Evolutionary conservation across 2,797 vertebrate species (phyloP), one percentile per base, ranked within the genome.

Genomic region (Enteromius treurensis): DNA sequence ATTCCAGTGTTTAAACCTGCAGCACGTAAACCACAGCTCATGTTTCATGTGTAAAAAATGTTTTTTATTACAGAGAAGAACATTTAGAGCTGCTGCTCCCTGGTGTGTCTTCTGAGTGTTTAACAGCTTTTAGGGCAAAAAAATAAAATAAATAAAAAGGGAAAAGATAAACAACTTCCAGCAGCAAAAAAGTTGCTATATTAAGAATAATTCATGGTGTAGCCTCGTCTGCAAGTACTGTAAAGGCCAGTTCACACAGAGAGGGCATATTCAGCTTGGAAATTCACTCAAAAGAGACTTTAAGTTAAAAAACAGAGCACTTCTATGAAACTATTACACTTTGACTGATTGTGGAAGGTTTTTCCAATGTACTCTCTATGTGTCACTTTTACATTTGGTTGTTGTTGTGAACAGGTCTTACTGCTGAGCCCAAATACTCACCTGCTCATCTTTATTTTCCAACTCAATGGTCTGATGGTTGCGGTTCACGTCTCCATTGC

Each of bases 401-500:
- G 10, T 67, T 40, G 21, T 37, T 37, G 77, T 55, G 32, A 69
- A 55, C 64, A 40, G 64, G 47, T 17, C 42, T 45, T 60, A 70
- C 70, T 3, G 23, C n/a, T 42, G 2, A 6, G 21, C 62, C 40
- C 53, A 62, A 73, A 47, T 53, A 29, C 79, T 60, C 7, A 34
- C 26, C 78, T 55, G 8, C 32, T 69, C n/a, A 69, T 42, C 64
- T 55, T 69, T 80, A 40, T 81, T 81, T 47, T 74, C 13, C 32
- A 79, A 82, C 49, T 68, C 37, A 58, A 45, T 26, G 81, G 49
- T 69, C 75, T 69, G 81, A 67, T 49, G 81, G 32, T 77, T 69
- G 64, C 6, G 37, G 64, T 69, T 77, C 49, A 4, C 51, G 37
- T 77, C 64, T 77, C 64, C 26, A 34, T 60, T 77, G 81, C 81